Evolutionary conservation across 1,140 invertebrate species (phyloP).

Genomic region (Pseudobourletiella spinata): DNA sequence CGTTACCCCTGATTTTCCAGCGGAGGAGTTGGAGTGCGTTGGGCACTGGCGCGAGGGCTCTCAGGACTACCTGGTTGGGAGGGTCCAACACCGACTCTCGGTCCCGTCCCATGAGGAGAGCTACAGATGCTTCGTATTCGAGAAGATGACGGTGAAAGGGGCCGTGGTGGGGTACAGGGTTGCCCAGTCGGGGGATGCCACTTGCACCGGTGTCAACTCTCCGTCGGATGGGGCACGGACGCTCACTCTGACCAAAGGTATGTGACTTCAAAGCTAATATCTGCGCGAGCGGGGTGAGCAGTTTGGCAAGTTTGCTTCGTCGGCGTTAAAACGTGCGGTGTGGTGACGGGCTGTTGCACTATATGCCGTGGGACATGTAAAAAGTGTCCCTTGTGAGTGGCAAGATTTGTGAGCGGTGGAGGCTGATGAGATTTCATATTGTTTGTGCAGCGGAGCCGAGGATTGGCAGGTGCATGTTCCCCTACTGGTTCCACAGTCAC

Average conservation of each 20-base stretch:
- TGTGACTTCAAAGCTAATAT: too few relatives aligned
- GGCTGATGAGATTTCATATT: neutral
- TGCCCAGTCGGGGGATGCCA: constrained; percentile 69
- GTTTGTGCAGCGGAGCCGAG: constrained; percentile 45
- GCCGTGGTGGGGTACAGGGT: constrained; percentile 48
- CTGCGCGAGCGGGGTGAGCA: too few relatives aligned
- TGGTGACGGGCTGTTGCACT: too few relatives aligned
- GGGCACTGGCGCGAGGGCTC: constrained; percentile 79
- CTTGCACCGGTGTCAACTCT: constrained; percentile 61
- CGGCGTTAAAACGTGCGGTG: too few relatives aligned
- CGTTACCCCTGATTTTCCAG: constrained; percentile 46
- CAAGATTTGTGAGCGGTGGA: too few relatives aligned
- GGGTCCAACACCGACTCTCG: constrained; percentile 44
- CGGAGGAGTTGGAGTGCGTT: constrained; percentile 69
- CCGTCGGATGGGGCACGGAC: constrained; percentile 55
- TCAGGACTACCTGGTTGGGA: constrained; percentile 65
- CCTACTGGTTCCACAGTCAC: constrained; percentile 62
- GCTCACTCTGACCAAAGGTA: constrained; percentile 54
- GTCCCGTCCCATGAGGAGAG: constrained; percentile 49
- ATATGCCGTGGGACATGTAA: too few relatives aligned
- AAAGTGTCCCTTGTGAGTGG: too few relatives aligned
- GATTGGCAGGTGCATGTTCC: constrained; percentile 59
- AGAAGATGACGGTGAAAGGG: constrained; percentile 36
- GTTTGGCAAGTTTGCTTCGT: too few relatives aligned
- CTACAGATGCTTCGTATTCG: constrained; percentile 60